Base-by-base conservation (phyloP, 2,113 vertebrate genomes). In the Microcebus lehilahytsara region DNA sequence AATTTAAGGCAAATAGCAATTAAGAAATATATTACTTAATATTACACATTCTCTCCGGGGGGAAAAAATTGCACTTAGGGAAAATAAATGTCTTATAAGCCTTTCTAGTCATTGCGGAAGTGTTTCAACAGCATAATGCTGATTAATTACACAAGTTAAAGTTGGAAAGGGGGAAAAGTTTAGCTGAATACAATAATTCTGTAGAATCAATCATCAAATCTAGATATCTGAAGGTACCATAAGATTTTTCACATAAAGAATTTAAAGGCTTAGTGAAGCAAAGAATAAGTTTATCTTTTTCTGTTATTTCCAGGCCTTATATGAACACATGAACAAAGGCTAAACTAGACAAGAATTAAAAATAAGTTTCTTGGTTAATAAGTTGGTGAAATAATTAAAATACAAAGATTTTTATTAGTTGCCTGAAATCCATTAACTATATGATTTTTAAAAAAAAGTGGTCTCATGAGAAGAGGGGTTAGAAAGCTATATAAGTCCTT, bases 381-480 rank as follows among this genome's bases (percentile, higher is more conserved):
- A n/a, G 32, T 9, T 91, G 4, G 3, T 92, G 66, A 96, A 97
- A 91, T 62, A 86, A 95, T 62, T 86, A 86, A 93, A 93, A 87
- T n/a, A 72, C 16, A 77, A 93, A 88, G 51, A 77, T 23, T 83
- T 91, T 95, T 89, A 84, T 74, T 66, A 94, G 58, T 19, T 95
- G 23, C 19, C 37, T 66, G 5, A 95, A 92, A 93, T 37, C 5
- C 32, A 83, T 51, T 90, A 69, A 64, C 11, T n/a, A 40, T 20
- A 20, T 4, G 1, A 58, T 58, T 58, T 20, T 19, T 20, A 6
- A 3, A 22, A 20, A 58, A 58, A 58, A 62, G 37, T 58, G 9
- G 3, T 78, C 32, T 85, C 67, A 86, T 46, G 46, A 89, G 19
- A 86, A 93, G 30, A 1, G 13, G 30, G 16, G 12, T 74, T n/a